These are phyloP conservation scores for Neodiprion fabricii DNA, from an alignment of 1,140 invertebrate genomes.

Conservation along the genomic window DNA sequence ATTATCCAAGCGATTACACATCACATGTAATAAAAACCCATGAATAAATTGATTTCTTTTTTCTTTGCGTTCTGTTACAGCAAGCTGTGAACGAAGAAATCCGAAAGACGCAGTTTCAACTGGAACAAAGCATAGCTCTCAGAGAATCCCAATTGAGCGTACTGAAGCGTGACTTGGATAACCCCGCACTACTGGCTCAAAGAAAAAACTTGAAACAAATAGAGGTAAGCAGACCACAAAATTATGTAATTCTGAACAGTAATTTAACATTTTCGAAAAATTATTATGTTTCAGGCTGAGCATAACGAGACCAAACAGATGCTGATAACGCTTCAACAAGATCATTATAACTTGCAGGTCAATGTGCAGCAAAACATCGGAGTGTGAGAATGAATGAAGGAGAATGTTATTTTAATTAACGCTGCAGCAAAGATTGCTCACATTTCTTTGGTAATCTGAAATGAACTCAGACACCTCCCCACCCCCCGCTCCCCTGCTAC, in stretches of 20 bases:
- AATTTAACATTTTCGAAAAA: conserved; percentile 9
- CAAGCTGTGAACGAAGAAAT: conserved; percentile 44
- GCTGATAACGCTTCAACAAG: conserved; percentile 54
- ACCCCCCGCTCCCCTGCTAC: not conserved
- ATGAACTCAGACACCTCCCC: not conserved
- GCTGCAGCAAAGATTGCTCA: no score
- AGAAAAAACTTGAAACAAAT: conserved; percentile 46
- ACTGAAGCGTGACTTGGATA: conserved; percentile 47
- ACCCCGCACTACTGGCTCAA: conserved; percentile 40
- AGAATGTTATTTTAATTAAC: no score
- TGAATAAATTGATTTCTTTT: not conserved
- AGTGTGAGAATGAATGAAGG: conserved; percentile 36
- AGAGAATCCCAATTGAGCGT: conserved; percentile 51
- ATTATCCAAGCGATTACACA: not conserved
- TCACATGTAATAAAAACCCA: not conserved
- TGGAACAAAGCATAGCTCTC: conserved; percentile 44
- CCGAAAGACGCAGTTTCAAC: conserved; percentile 42
- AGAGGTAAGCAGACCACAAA: conserved; percentile 40
- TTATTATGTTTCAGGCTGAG: conserved; percentile 44
- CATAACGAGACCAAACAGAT: conserved; percentile 56
- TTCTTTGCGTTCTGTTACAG: conserved; percentile 23
- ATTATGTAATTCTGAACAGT: not conserved
- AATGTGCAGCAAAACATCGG: conserved; percentile 50
- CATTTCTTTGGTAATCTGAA: not conserved
- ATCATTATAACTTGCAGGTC: conserved; percentile 51